These are phyloP conservation scores for Falco biarmicus DNA, from an alignment of 2,797 vertebrate species.

Conservation along the genomic window DNA sequence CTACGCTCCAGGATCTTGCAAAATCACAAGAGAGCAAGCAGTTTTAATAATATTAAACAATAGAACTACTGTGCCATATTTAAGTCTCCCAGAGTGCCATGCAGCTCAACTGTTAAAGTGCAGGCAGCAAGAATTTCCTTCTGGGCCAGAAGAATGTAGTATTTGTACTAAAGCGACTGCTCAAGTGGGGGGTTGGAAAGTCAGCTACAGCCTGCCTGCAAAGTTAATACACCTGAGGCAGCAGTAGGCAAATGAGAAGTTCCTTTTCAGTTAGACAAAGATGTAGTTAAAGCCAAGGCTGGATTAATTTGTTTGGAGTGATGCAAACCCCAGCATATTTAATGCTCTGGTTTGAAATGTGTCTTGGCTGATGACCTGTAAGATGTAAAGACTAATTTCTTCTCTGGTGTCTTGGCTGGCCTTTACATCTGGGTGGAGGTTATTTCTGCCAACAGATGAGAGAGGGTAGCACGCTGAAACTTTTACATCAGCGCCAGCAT, in stretches of 20 bases:
- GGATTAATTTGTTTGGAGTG: constrained; percentile 4
- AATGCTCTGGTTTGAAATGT: background rate
- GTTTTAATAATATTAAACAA: constrained; percentile 59
- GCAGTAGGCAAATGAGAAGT: background rate
- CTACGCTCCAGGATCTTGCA: background rate
- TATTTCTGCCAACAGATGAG: background rate
- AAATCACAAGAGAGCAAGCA: constrained; percentile 30
- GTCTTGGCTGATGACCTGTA: background rate
- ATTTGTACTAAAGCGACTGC: constrained; percentile 41
- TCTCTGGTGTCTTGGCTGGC: background rate
- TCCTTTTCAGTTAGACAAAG: background rate
- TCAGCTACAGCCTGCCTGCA: constrained; percentile 2
- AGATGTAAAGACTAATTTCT: background rate
- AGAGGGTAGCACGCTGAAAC: background rate
- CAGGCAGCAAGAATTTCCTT: constrained; percentile 60
- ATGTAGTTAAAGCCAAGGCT: background rate
- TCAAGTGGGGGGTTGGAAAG: background rate
- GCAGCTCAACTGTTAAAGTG: constrained; percentile 44
- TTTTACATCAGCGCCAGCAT: fast-evolving
- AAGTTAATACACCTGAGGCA: constrained; percentile 36
- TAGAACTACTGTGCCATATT: constrained; percentile 63
- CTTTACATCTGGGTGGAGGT: background rate
- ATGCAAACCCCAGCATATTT: background rate
- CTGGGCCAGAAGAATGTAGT: constrained; percentile 53
- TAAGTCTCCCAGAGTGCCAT: constrained; percentile 35